Evolutionary conservation across 2,888 invertebrate species (phyloP), one percentile per base, ranked within the genome.

Genomic region (Bhutanitis thaidina): DNA sequence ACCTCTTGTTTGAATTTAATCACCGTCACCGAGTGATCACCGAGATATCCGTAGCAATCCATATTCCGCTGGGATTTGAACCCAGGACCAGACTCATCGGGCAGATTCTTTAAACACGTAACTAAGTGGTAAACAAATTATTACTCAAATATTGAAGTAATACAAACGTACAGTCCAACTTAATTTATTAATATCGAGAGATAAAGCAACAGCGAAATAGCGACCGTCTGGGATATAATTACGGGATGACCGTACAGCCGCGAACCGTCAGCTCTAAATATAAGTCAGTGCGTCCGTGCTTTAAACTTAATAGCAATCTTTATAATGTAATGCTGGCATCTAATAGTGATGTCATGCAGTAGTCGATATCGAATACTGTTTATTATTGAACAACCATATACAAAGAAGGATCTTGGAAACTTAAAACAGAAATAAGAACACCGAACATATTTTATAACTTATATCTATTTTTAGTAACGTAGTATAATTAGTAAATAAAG

Each of bases 241-340:
- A 84, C 74, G 70, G 64, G 64, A 60, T 69, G 67, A 67, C 64
- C 60, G 64, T 53, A 60, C 60, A 63, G 72, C 77, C 73, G 80
- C 70, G 71, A 74, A 78, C 74, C 82, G 80, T 78, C 84, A 83
- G 81, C 80, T 72, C 71, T 77, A 76, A 77, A 78, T 76, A 79
- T 77, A 76, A 77, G 70, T 59, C 67, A 59, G 59, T 69, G 70
- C 74, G 74, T 70, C 72, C 73, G 65, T 70, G 74, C 80, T 80
- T 80, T 80, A 80, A 76, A 81, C 74, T 83, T 88, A 88, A 88
- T 88, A 86, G 84, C 83, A 83, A 88, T 87, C 83, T 87, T 87
- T 86, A 85, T 81, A 80, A 78, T 71, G 75, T 78, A 80, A 79
- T 80, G 77, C 76, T 60, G 71, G 65, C 68, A 63, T 58, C 53